These are phyloP conservation scores for Nemotelus pantherinus DNA, from an alignment of 2,888 invertebrate species.

Conservation along the genomic window DNA sequence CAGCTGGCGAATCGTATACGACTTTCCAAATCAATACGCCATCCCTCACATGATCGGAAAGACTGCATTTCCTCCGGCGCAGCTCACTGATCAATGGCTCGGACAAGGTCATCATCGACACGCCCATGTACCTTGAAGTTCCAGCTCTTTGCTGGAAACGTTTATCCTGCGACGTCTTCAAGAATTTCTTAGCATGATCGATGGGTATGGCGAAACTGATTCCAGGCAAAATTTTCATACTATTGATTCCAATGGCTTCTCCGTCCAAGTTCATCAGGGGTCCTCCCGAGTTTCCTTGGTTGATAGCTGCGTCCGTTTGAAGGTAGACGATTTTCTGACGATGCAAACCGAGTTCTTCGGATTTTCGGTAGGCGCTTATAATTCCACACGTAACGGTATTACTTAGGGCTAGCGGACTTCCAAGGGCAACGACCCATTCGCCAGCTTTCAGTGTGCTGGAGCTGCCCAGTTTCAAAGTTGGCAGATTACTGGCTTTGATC, in stretches of 20 bases:
- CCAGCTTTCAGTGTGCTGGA: slow-evolving; percentile 83
- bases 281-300: slow-evolving; percentile 95
- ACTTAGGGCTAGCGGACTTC: slow-evolving; percentile 86
- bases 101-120: slow-evolving; percentile 88
- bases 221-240: slow-evolving; percentile 91
- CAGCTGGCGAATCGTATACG: not conserved
- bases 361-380: slow-evolving; percentile 77
- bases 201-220: slow-evolving; percentile 97
- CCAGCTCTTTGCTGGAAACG: slow-evolving; percentile 54
- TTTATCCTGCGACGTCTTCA: slow-evolving; percentile 67
- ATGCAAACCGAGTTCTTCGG: slow-evolving; percentile 75
- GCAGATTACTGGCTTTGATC: slow-evolving; percentile 78
- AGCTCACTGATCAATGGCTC: slow-evolving; percentile 80
- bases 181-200: slow-evolving; percentile 84
- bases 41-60: slow-evolving; percentile 74
- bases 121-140: slow-evolving; percentile 77
- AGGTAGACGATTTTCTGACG: slow-evolving; percentile 85
- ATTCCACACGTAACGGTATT: slow-evolving; percentile 95
- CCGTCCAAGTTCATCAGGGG: slow-evolving; percentile 93
- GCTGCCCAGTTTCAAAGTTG: slow-evolving; percentile 81
- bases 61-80: slow-evolving; percentile 62
- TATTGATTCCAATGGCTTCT: slow-evolving; percentile 92
- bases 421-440: slow-evolving; percentile 94
- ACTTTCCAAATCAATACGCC: slow-evolving; percentile 92
- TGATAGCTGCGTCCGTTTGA: slow-evolving; percentile 95